Evolutionary conservation across 2,797 vertebrate genomes (phyloP).

Genomic region (Coccyzus lansbergi): DNA sequence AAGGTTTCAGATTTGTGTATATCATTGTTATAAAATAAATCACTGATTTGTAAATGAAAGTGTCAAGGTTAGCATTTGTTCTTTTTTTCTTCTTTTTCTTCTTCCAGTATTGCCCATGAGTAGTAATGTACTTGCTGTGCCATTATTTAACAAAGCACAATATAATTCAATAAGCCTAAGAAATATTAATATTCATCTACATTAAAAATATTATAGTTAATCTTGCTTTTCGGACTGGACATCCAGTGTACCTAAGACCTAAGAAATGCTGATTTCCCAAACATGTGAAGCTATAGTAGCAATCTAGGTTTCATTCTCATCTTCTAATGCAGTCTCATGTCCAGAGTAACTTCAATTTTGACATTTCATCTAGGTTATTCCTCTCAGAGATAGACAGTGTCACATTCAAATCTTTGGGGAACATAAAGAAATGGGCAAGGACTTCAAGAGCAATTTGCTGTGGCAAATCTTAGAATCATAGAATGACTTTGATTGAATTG

Average conservation of each 20-base stretch:
- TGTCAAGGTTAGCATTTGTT: background rate
- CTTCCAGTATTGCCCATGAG: background rate
- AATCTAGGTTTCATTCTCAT: background rate
- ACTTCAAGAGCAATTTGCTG: fast-evolving
- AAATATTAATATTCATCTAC: background rate
- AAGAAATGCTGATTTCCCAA: background rate
- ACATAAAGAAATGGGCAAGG: background rate
- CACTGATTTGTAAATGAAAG: background rate
- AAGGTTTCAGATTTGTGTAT: background rate
- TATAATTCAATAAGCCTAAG: background rate
- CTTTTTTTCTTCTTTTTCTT: background rate
- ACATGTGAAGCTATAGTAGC: background rate
- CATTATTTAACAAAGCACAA: background rate
- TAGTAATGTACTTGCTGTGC: background rate
- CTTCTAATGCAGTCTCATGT: background rate
- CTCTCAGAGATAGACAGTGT: background rate
- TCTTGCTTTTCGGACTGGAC: background rate
- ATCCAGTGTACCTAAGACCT: fast-evolving
- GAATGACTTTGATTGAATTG: fast-evolving
- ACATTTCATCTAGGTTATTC: background rate
- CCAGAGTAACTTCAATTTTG: background rate
- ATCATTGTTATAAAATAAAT: background rate
- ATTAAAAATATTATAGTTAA: background rate
- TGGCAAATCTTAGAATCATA: background rate
- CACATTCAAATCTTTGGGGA: background rate